Evolutionary conservation across 2,797 vertebrate genomes (phyloP).

Genomic region (Hylomyscus alleni): DNA sequence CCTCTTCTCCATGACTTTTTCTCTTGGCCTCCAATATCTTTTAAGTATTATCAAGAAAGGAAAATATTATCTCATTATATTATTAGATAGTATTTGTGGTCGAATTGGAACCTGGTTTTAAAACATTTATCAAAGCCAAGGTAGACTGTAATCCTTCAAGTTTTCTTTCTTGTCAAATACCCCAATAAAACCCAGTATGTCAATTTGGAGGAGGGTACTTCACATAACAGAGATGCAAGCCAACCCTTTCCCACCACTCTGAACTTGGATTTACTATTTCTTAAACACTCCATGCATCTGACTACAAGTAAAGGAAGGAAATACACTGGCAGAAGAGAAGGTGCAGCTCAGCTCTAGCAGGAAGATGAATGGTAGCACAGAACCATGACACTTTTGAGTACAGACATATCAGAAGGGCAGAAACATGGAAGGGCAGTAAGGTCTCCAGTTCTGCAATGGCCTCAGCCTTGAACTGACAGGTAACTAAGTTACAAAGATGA

Average conservation of each 20-base stretch:
- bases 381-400: neutral
- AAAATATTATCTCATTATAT: conserved; percentile 48
- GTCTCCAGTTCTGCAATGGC: neutral
- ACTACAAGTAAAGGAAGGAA: conserved; percentile 45
- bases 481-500: conserved; percentile 45
- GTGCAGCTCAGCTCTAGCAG: neutral
- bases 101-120: neutral
- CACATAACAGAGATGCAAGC: conserved; percentile 24
- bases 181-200: neutral
- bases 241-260: conserved; percentile 6
- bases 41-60: conserved; percentile 40
- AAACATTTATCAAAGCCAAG: conserved; percentile 54
- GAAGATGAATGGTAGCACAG: neutral
- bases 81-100: neutral
- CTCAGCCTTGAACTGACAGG: neutral
- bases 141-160: conserved; percentile 13
- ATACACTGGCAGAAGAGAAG: neutral
- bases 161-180: neutral
- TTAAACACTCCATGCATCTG: neutral
- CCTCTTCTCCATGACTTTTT: neutral
- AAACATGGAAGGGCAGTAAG: neutral
- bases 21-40: neutral
- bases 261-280: neutral
- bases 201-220: neutral
- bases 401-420: neutral